These are phyloP conservation scores for Bergia puertoricense DNA, from an alignment of 92 coral and sea anemone species.

Conservation along the genomic window DNA sequence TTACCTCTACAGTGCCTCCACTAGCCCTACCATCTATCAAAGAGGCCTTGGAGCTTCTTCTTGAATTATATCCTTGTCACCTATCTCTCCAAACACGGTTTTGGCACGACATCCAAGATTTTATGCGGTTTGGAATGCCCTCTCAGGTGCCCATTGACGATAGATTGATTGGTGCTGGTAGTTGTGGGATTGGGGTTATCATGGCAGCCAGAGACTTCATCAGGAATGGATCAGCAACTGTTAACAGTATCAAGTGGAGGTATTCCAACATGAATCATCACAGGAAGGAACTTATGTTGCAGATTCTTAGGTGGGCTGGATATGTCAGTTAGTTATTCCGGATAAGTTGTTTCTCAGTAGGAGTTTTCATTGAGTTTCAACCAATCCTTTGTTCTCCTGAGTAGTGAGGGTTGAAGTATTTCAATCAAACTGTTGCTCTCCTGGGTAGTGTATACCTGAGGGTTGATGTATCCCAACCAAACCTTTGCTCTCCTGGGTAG, in stretches of 20 bases:
- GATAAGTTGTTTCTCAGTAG: background rate
- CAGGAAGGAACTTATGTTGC: slow-evolving; percentile 55
- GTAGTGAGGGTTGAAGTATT: too few relatives aligned
- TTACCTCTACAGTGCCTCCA: slow-evolving; percentile 29
- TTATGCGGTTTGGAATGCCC: slow-evolving; percentile 60
- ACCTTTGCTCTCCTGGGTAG: too few relatives aligned
- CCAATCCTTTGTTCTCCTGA: too few relatives aligned
- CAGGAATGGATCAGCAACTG: slow-evolving; percentile 39
- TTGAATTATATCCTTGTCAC: slow-evolving; percentile 36
- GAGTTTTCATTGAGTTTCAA: too few relatives aligned
- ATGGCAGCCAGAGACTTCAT: slow-evolving; percentile 63
- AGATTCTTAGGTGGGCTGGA: slow-evolving; percentile 38
- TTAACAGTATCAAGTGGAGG: slow-evolving; percentile 53
- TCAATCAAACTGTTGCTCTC: too few relatives aligned
- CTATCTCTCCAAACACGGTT: slow-evolving; percentile 45
- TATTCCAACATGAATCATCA: slow-evolving; percentile 48
- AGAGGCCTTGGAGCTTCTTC: slow-evolving; percentile 29
- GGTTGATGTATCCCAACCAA: too few relatives aligned
- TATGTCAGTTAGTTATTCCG: background rate
- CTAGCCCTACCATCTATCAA: slow-evolving; percentile 6
- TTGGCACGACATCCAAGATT: slow-evolving; percentile 35
- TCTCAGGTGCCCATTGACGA: slow-evolving; percentile 43
- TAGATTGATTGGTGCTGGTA: slow-evolving; percentile 46
- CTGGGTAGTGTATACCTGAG: too few relatives aligned
- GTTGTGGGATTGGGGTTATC: slow-evolving; percentile 50